Percentiles rank a stretch among this genome's conserved stretches.
These are phyloP conservation scores for Rachycentron canadum DNA, from an alignment of 2,797 vertebrate species.

Conservation along the genomic window DNA sequence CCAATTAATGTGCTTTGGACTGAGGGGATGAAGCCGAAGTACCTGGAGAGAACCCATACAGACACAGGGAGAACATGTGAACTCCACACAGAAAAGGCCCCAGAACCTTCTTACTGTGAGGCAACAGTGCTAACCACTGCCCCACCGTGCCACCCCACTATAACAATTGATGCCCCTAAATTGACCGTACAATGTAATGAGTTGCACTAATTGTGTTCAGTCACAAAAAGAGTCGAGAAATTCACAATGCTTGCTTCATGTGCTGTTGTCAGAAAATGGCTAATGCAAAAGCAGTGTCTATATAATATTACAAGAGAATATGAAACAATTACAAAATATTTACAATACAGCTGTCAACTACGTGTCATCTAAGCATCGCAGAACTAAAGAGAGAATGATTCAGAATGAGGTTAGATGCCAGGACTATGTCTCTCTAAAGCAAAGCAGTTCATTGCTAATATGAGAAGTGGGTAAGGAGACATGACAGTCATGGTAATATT, in stretches of 20 bases:
- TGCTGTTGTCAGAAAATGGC: not conserved
- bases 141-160: too few species aligned
- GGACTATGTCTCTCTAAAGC: not conserved
- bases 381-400: not conserved
- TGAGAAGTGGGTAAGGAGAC: not conserved
- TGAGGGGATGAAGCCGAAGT: too few species aligned
- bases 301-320: not conserved
- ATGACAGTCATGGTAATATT: not conserved
- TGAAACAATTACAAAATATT: not conserved
- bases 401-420: not conserved
- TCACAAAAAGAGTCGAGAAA: not conserved
- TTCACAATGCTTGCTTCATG: not conserved
- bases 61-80: too few species aligned
- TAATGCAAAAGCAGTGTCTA: not conserved
- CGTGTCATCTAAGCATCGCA: not conserved
- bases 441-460: not conserved
- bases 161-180: not conserved
- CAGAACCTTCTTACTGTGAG: too few species aligned
- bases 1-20: too few species aligned
- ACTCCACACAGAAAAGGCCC: too few species aligned
- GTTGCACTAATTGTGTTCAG: not conserved
- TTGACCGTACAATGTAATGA: not conserved
- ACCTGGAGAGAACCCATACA: too few species aligned
- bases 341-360: not conserved
- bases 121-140: too few species aligned